Conservation (phyloP, 2,113 vertebrate species). For the Pelusios castaneus region DNA sequence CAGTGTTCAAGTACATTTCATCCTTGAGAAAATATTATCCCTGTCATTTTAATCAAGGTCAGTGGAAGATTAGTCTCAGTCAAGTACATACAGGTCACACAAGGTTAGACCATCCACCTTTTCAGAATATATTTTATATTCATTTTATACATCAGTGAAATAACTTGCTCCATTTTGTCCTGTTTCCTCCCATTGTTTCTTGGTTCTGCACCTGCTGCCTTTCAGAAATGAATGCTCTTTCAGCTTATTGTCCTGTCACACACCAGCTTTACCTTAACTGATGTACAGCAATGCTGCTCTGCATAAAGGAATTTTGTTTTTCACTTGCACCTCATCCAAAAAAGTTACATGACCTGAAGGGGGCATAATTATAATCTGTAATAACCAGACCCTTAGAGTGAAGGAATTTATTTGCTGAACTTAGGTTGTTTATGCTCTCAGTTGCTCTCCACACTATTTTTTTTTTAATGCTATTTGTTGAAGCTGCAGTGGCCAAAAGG, state of each 20-base stretch:
- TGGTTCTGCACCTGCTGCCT: not conserved
- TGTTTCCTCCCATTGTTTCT: constrained; percentile 10
- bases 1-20: not conserved
- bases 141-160: not conserved
- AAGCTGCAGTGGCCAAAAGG: constrained; percentile 7
- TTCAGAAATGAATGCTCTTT: not conserved
- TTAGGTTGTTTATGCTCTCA: constrained; percentile 50
- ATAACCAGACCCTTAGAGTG: not conserved
- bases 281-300: not conserved
- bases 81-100: not conserved
- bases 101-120: not conserved
- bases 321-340: not conserved
- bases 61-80: not conserved
- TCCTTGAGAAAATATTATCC: constrained; percentile 34
- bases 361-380: constrained; percentile 55
- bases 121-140: not conserved
- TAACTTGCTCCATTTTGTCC: not conserved
- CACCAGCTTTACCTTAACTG: not conserved
- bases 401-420: constrained; percentile 59
- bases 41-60: not conserved
- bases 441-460: constrained; percentile 20
- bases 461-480: not conserved
- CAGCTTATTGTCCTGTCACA: not conserved
- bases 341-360: not conserved
- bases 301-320: not conserved